phyloP scores from a whole-genome alignment of 2,113 vertebrate species.

The Ginglymostoma cirratum region DNA sequence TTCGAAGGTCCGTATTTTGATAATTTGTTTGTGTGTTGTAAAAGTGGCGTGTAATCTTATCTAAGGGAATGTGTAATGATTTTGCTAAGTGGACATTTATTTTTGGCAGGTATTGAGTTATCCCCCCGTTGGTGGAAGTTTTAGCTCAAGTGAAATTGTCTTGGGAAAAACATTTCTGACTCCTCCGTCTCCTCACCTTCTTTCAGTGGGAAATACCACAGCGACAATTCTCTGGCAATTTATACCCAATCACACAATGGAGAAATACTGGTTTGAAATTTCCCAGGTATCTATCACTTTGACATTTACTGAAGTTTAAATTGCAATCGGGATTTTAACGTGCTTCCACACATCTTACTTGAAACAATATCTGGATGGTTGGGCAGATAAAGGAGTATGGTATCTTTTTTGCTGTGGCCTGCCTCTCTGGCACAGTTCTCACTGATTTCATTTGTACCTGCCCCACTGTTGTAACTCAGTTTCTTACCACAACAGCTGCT shows the following conservation, averaged over 20 bases:
- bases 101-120: conserved; percentile 36
- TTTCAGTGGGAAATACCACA: neutral
- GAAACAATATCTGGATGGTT: neutral
- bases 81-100: neutral
- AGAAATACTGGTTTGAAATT: conserved; percentile 14
- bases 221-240: neutral
- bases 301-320: neutral
- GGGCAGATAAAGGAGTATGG: neutral
- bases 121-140: neutral
- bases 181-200: neutral
- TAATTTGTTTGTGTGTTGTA: neutral
- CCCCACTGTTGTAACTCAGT: neutral
- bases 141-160: neutral
- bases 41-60: neutral
- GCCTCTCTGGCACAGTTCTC: neutral
- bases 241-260: neutral
- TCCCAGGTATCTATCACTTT: neutral
- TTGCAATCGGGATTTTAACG: neutral
- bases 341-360: neutral
- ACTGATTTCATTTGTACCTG: neutral
- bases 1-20: neutral
- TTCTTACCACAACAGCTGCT: neutral
- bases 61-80: neutral
- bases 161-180: neutral
- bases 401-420: neutral